Percentiles rank a stretch among this genome's conserved stretches.
Conservation (phyloP, 2,888 invertebrate species). For the Cheilosia urbana region DNA sequence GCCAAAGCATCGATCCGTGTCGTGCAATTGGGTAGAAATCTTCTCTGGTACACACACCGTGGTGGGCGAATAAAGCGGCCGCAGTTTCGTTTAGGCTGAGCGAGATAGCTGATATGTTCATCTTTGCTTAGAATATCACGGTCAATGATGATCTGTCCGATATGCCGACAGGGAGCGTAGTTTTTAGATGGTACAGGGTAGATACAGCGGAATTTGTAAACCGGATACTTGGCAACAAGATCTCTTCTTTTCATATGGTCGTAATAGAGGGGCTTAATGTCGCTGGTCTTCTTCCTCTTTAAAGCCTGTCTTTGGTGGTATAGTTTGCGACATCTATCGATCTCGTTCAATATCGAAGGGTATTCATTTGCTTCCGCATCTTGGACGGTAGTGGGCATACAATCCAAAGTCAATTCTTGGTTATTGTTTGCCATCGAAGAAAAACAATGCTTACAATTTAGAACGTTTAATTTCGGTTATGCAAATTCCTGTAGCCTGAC, state of each 20-base stretch:
- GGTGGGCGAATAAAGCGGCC: constrained; percentile 71
- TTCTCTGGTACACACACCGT: constrained; percentile 77
- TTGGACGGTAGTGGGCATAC: constrained; percentile 75
- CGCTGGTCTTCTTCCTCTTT: constrained; percentile 66
- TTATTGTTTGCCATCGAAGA: constrained; percentile 37
- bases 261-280: constrained; percentile 78
- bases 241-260: constrained; percentile 75
- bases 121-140: constrained; percentile 81
- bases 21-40: constrained; percentile 80
- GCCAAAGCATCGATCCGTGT: constrained; percentile 80
- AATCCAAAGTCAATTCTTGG: constrained; percentile 76
- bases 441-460: constrained; percentile 29
- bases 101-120: constrained; percentile 81
- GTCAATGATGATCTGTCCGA: constrained; percentile 81
- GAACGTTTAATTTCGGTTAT: constrained; percentile 6
- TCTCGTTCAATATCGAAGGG: constrained; percentile 79
- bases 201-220: constrained; percentile 79
- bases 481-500: constrained; percentile 19
- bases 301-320: constrained; percentile 77
- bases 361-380: constrained; percentile 39
- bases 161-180: constrained; percentile 80
- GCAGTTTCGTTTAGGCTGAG: constrained; percentile 80
- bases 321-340: constrained; percentile 78
- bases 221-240: constrained; percentile 70
- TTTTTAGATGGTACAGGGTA: constrained; percentile 77